phyloP scores from a whole-genome alignment of 2,797 vertebrate species.

The Cheirogaleus major region DNA sequence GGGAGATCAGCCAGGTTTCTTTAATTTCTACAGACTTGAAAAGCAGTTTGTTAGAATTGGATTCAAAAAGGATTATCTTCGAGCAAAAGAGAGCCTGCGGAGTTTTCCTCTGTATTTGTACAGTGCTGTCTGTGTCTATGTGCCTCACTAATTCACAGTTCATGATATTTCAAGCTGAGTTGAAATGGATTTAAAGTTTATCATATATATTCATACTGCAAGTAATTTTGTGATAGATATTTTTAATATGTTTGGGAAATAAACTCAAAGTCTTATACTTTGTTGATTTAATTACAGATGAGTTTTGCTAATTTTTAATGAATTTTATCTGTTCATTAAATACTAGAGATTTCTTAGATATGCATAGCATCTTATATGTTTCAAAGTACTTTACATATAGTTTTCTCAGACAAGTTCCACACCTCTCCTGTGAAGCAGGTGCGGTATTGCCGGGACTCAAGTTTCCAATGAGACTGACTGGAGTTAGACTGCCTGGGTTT shows the following conservation, averaged over 20 bases:
- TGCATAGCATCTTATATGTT: background rate
- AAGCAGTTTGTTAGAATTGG: background rate
- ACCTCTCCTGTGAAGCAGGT: background rate
- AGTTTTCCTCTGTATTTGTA: background rate
- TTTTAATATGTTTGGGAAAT: slow-evolving; percentile 9
- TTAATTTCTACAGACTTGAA: background rate
- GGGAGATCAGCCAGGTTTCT: background rate
- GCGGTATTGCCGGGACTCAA: background rate
- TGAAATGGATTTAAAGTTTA: background rate
- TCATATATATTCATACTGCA: background rate
- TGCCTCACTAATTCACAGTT: background rate
- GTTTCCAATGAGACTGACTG: background rate
- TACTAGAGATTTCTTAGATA: background rate
- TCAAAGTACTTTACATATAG: background rate
- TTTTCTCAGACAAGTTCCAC: background rate
- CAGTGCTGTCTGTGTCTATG: background rate
- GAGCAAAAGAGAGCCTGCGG: background rate
- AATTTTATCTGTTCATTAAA: background rate
- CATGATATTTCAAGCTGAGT: background rate
- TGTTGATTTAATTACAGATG: background rate
- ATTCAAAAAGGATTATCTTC: background rate
- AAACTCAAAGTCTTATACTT: background rate
- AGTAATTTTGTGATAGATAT: background rate
- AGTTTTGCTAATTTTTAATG: background rate
- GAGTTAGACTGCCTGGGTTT: background rate